These are phyloP conservation scores for Apteryx mantelli DNA, from an alignment of 2,113 vertebrate species.

Conservation along the genomic window DNA sequence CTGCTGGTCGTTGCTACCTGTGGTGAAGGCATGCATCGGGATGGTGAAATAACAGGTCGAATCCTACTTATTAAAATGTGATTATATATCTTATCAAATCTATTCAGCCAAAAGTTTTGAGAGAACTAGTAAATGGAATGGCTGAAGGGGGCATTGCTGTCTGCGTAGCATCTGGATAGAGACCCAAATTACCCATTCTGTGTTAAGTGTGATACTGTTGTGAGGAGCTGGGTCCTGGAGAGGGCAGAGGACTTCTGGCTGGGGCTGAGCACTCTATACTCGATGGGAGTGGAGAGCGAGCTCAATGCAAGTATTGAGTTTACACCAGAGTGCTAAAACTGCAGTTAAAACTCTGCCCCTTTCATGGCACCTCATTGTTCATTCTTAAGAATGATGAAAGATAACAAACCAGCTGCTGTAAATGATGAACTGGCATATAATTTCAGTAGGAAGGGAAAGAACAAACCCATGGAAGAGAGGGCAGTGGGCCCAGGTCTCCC, in stretches of 20 bases:
- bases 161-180: neutral
- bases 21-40: fast-evolving
- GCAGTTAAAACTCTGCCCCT: fast-evolving
- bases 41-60: fast-evolving
- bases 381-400: neutral
- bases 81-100: fast-evolving
- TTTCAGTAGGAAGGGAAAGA: neutral
- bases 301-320: neutral
- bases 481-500: neutral
- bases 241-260: fast-evolving
- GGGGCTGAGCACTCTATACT: fast-evolving
- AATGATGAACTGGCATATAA: neutral
- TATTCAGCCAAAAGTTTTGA: neutral
- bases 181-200: fast-evolving
- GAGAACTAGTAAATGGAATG: fast-evolving
- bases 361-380: fast-evolving
- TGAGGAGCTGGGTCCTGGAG: neutral
- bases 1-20: neutral
- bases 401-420: neutral
- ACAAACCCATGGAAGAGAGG: neutral
- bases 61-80: fast-evolving
- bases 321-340: fast-evolving
- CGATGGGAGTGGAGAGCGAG: neutral
- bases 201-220: fast-evolving
- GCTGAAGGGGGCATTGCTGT: neutral